Evolutionary conservation across 2,113 vertebrate genomes (phyloP).

Genomic region (Zosterops hypoxanthus): DNA sequence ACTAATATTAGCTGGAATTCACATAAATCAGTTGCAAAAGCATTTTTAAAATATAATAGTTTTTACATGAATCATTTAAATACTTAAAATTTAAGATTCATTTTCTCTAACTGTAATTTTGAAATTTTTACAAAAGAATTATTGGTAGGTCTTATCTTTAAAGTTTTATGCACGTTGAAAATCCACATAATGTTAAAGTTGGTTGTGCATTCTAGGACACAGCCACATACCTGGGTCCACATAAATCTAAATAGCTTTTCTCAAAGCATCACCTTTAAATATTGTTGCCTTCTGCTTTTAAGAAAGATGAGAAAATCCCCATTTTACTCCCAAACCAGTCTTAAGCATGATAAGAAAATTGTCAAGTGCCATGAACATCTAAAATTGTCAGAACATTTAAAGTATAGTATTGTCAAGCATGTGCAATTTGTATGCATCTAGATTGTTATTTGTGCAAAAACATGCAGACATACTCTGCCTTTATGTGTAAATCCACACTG

Average conservation of each 20-base stretch:
- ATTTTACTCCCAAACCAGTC: background rate
- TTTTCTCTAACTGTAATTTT: background rate
- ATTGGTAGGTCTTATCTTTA: background rate
- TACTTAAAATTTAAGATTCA: background rate
- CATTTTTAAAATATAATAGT: background rate
- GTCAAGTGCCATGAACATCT: background rate
- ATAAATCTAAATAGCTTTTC: background rate
- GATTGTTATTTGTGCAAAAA: constrained; percentile 41
- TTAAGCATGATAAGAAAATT: background rate
- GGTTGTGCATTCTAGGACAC: background rate
- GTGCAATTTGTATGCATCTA: constrained; percentile 10
- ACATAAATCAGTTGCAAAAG: background rate
- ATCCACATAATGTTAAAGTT: background rate
- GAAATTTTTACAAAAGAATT: background rate
- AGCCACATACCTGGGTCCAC: background rate
- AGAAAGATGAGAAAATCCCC: constrained; percentile 1
- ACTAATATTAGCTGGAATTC: background rate
- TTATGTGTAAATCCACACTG: background rate
- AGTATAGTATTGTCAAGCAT: background rate
- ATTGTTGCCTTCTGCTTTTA: background rate
- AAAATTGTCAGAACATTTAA: background rate
- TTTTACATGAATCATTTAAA: background rate
- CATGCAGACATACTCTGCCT: background rate
- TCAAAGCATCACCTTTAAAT: background rate
- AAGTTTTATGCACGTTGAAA: background rate